Evolutionary conservation across 1,140 invertebrate genomes (phyloP).

Genomic region (Camponotus floridanus): DNA sequence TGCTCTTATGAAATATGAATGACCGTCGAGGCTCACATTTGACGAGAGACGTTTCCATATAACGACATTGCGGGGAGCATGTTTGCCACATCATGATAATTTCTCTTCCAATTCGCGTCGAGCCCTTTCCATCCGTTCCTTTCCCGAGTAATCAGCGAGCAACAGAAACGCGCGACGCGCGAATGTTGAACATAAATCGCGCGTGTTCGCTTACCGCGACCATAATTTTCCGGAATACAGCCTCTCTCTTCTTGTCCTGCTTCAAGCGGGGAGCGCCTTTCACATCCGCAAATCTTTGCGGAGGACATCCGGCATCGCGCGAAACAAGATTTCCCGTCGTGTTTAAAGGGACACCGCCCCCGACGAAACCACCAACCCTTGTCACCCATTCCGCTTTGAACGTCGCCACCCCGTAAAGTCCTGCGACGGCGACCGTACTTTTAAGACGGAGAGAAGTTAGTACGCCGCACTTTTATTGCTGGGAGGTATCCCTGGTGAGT

Average conservation of each 20-base stretch:
- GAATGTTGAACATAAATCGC: conserved; percentile 61
- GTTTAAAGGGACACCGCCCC: conserved; percentile 45
- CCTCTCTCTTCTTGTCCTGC: neutral
- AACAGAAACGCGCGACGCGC: neutral
- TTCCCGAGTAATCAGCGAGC: conserved; percentile 40
- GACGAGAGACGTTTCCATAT: neutral
- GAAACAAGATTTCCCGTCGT: conserved; percentile 61
- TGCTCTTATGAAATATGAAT: neutral
- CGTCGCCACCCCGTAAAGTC: conserved; percentile 62
- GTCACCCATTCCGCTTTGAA: conserved; percentile 38
- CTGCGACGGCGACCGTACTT: conserved; percentile 64
- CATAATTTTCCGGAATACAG: conserved; percentile 54
- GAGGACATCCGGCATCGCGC: conserved; percentile 30
- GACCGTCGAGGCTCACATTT: conserved; percentile 10
- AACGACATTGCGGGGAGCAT: conserved; percentile 1
- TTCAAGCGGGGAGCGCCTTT: neutral
- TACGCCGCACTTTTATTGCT: conserved; percentile 69
- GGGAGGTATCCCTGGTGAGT: conserved; percentile 47
- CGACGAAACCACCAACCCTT: conserved; percentile 45
- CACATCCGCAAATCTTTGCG: conserved; percentile 51
- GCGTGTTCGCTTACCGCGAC: conserved; percentile 49
- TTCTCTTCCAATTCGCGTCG: conserved; percentile 39
- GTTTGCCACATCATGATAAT: conserved; percentile 44
- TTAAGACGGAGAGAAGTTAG: conserved; percentile 70
- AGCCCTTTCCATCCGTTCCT: conserved; percentile 22